These are phyloP conservation scores for Harpalus rubripes DNA, from an alignment of 2,888 invertebrate species.

Conservation along the genomic window DNA sequence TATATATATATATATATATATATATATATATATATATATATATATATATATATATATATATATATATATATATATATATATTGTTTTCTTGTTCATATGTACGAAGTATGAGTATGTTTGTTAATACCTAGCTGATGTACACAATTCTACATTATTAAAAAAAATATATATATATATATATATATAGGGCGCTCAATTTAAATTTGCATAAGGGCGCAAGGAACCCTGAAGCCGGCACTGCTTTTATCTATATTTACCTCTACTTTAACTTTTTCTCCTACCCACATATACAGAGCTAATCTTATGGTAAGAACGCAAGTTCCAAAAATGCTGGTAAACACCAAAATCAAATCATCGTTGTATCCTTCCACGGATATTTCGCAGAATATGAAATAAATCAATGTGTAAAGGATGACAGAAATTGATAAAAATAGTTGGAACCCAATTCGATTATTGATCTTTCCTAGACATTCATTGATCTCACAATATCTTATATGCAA, in stretches of 20 bases:
- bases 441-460: constrained; percentile 53
- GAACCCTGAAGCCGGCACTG: no score
- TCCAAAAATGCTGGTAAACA: constrained; percentile 47
- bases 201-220: no score
- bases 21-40: no score
- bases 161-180: no score
- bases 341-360: constrained; percentile 34
- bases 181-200: no score
- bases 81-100: no score
- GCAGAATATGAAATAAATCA: constrained; percentile 59
- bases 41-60: no score
- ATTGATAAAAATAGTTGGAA: constrained; percentile 52
- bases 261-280: constrained; percentile 42
- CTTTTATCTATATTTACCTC: constrained; percentile 14
- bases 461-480: constrained; percentile 43
- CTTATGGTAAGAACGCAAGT: constrained; percentile 29
- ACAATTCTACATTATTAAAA: no score
- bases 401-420: constrained; percentile 46
- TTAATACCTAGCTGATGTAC: no score
- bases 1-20: no score
- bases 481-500: constrained; percentile 39
- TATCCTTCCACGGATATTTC: constrained; percentile 47
- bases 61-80: no score
- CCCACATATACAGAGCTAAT: constrained; percentile 48
- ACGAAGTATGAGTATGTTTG: no score